Evolutionary conservation across 2,888 invertebrate species (phyloP).

Genomic region (Hemistola chrysoprasaria): DNA sequence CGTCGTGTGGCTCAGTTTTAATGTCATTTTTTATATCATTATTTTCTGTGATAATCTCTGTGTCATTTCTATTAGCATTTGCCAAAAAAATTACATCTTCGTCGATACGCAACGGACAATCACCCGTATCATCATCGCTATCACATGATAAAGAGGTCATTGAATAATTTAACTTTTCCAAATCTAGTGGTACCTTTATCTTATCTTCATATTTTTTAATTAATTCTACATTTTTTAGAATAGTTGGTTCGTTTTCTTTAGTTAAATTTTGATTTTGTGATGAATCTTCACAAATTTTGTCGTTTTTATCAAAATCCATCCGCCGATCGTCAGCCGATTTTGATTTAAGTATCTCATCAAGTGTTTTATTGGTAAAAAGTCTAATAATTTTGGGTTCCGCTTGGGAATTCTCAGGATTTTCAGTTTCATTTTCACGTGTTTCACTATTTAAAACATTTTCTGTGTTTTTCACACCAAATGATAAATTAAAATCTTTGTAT

Average conservation of each 20-base stretch:
- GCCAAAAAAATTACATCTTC: neutral
- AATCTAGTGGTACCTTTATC: conserved; percentile 6
- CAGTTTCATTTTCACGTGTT: too few relatives aligned
- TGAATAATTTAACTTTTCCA: conserved; percentile 6
- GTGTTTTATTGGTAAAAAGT: conserved; percentile 5
- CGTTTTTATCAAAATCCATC: conserved; percentile 6
- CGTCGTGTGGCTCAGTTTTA: too few relatives aligned
- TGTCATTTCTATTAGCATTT: neutral
- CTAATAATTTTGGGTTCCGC: conserved; percentile 18
- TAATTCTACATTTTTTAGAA: conserved; percentile 28
- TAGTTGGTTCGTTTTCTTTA: conserved; percentile 25
- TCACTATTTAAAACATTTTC: too few relatives aligned
- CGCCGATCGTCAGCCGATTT: conserved; percentile 7
- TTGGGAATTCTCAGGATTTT: neutral
- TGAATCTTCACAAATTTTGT: too few relatives aligned
- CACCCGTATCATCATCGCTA: neutral
- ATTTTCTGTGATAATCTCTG: conserved; percentile 1
- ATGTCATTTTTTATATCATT: neutral
- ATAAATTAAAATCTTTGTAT: too few relatives aligned
- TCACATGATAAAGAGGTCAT: neutral
- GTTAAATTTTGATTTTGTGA: neutral
- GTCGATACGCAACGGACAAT: neutral
- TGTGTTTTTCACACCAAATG: too few relatives aligned
- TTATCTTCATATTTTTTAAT: conserved; percentile 36
- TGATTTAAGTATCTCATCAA: conserved; percentile 1